Evolutionary conservation across 2,113 vertebrate species (phyloP).

Genomic region (Andinoacara biseriatus): DNA sequence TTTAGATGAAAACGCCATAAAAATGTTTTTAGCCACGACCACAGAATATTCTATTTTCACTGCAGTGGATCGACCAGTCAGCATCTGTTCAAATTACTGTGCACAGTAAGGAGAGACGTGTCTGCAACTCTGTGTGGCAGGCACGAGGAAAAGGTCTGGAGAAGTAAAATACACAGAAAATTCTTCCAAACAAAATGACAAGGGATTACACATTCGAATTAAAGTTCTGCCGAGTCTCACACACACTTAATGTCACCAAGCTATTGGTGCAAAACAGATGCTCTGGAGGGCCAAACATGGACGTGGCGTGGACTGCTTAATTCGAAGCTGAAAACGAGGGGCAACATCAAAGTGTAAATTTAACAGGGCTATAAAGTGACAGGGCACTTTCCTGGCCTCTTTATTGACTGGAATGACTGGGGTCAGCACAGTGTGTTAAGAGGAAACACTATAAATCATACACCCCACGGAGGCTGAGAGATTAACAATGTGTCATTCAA

Average conservation of each 20-base stretch:
- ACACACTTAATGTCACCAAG: not conserved
- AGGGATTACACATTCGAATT: not conserved
- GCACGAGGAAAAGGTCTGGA: conserved; percentile 7
- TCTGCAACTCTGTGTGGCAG: not conserved
- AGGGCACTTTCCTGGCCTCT: conserved; percentile 72
- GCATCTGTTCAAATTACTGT: conserved; percentile 50
- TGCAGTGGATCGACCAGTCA: conserved; percentile 35
- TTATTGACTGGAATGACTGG: conserved; percentile 71
- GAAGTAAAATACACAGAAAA: not conserved
- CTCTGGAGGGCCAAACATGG: conserved; percentile 61
- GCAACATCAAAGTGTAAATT: conserved; percentile 82
- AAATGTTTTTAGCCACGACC: conserved; percentile 47
- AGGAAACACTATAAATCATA: conserved; percentile 79
- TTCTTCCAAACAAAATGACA: not conserved
- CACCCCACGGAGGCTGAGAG: conserved; percentile 50
- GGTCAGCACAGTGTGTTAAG: conserved; percentile 78
- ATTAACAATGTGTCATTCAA: conserved; percentile 67
- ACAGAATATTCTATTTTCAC: conserved; percentile 58
- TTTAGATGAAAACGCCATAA: conserved; percentile 17
- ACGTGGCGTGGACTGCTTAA: conserved; percentile 59
- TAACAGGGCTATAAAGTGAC: conserved; percentile 80
- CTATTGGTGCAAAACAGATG: conserved; percentile 34
- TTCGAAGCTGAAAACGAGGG: conserved; percentile 66
- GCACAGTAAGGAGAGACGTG: not conserved
- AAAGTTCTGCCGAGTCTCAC: not conserved